Conservation (phyloP, 2,888 invertebrate species). For the Cremastinae sp. region DNA sequence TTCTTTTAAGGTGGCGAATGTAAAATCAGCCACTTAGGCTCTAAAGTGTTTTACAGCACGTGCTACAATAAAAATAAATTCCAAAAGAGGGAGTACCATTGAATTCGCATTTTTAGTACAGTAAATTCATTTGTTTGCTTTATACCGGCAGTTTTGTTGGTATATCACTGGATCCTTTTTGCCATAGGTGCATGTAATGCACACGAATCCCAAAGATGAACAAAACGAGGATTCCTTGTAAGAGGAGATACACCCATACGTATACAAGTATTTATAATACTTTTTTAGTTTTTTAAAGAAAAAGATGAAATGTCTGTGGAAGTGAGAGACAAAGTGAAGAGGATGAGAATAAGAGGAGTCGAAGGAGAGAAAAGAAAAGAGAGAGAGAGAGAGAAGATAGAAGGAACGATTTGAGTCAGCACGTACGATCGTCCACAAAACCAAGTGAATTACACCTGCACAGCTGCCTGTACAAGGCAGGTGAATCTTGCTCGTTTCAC, state of each 20-base stretch:
- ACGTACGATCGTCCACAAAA: slow-evolving; percentile 72
- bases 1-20: background rate
- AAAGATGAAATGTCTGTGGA: no score
- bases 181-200: background rate
- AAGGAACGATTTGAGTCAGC: slow-evolving; percentile 58
- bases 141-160: slow-evolving; percentile 52
- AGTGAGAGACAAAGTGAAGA: no score
- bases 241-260: slow-evolving; percentile 20
- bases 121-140: slow-evolving; percentile 59
- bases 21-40: slow-evolving; percentile 36
- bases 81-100: slow-evolving; percentile 30
- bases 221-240: slow-evolving; percentile 18
- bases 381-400: slow-evolving; percentile 16
- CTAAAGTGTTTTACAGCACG: slow-evolving; percentile 56
- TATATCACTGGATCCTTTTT: slow-evolving; percentile 37
- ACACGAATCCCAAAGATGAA: background rate
- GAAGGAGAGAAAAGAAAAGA: slow-evolving; percentile 35
- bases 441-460: slow-evolving; percentile 78
- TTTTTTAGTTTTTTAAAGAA: no score
- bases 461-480: slow-evolving; percentile 76
- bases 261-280: slow-evolving; percentile 7
- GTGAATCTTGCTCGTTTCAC: slow-evolving; percentile 77
- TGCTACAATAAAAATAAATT: background rate
- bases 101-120: slow-evolving; percentile 41
- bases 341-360: no score